Percentiles rank a stretch among this genome's conserved stretches.
Conservation (phyloP, 2,113 vertebrate genomes). For the Hippocampus barbouri region DNA sequence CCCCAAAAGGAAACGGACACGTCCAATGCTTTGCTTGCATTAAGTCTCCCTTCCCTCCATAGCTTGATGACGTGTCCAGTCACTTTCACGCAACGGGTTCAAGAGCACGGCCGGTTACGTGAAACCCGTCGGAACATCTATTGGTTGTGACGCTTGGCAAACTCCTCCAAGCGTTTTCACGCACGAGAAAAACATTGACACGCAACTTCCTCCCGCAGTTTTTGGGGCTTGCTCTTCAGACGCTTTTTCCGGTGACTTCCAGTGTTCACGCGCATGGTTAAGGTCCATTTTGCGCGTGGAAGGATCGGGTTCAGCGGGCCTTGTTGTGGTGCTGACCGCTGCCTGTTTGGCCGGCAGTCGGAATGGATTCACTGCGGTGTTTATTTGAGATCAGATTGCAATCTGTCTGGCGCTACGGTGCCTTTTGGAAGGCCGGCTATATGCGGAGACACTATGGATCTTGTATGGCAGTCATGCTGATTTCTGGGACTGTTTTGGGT, state of each 20-base stretch:
- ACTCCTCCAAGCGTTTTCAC: constrained; percentile 48
- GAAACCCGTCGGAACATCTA: constrained; percentile 23
- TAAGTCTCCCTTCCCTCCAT: constrained; percentile 27
- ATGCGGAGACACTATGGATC: background rate
- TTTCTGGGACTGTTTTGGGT: background rate
- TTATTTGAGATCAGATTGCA: constrained; percentile 47
- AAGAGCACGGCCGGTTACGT: constrained; percentile 26
- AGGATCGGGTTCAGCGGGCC: constrained; percentile 31
- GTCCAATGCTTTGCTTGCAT: constrained; percentile 8
- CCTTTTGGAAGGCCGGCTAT: background rate
- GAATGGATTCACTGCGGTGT: constrained; percentile 44
- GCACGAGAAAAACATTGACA: constrained; percentile 57
- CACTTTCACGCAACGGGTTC: constrained; percentile 48
- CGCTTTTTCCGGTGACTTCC: constrained; percentile 47
- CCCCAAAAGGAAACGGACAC: background rate
- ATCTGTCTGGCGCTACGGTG: constrained; percentile 7
- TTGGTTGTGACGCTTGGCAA: constrained; percentile 67
- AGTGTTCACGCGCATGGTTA: constrained; percentile 44
- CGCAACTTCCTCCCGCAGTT: constrained; percentile 62
- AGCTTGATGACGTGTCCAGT: constrained; percentile 45
- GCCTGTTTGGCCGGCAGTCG: constrained; percentile 35
- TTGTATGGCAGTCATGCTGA: background rate
- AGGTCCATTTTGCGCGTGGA: constrained; percentile 27
- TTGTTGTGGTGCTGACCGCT: constrained; percentile 41
- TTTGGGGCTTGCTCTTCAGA: constrained; percentile 36